Evolutionary conservation across 2,113 vertebrate species (phyloP).

Genomic region (Sisor rabdophorus): DNA sequence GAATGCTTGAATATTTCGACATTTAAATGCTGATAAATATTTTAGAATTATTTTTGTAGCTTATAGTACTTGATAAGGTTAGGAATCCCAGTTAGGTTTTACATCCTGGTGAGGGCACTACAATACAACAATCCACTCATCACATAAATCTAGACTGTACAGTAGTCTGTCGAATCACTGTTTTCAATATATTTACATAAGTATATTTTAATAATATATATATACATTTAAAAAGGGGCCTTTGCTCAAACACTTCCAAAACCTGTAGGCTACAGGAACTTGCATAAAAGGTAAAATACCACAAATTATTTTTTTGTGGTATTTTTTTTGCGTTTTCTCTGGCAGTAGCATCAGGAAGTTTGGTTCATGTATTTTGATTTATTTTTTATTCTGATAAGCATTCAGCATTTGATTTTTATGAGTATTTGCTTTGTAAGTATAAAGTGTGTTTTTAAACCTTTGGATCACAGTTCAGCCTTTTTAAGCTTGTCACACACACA

Average conservation of each 20-base stretch:
- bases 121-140: conserved; percentile 25
- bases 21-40: background rate
- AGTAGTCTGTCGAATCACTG: too few relatives aligned
- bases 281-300: too few relatives aligned
- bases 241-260: too few relatives aligned
- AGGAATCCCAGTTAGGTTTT: conserved; percentile 1
- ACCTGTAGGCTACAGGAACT: too few relatives aligned
- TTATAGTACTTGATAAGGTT: background rate
- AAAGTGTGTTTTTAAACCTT: background rate
- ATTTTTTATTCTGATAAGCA: background rate
- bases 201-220: too few relatives aligned
- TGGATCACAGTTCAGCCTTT: background rate
- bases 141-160: conserved; percentile 9
- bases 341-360: background rate
- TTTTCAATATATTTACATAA: too few relatives aligned
- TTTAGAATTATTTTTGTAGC: background rate
- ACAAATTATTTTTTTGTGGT: too few relatives aligned
- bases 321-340: too few relatives aligned
- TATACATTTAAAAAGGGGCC: too few relatives aligned
- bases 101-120: conserved; percentile 44
- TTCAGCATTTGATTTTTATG: background rate
- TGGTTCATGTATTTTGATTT: background rate
- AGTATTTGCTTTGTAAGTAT: background rate
- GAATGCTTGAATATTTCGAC: background rate
- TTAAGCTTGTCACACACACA: background rate